Evolutionary conservation across 2,113 vertebrate genomes (phyloP).

Genomic region (Mesitornis unicolor): DNA sequence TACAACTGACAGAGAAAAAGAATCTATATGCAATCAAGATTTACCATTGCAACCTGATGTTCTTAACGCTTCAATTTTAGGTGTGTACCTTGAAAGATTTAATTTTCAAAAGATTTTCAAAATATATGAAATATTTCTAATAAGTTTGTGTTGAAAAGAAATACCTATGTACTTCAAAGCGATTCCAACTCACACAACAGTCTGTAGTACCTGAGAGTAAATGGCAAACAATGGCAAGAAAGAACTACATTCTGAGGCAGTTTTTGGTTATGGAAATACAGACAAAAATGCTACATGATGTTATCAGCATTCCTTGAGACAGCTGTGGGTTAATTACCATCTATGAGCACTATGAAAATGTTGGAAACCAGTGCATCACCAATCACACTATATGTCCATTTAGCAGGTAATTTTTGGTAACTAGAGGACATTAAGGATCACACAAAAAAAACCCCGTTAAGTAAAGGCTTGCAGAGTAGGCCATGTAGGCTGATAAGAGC

Average conservation of each 20-base stretch:
- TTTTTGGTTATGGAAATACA: background rate
- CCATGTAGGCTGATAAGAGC: background rate
- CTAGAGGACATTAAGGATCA: background rate
- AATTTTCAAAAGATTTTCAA: background rate
- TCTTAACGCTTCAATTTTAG: background rate
- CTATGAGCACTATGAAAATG: background rate
- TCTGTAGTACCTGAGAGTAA: background rate
- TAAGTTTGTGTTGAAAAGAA: background rate
- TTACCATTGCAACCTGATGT: background rate
- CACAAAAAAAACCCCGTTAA: background rate
- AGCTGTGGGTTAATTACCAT: background rate
- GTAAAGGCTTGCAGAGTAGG: background rate
- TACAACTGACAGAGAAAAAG: background rate
- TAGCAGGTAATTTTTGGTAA: background rate
- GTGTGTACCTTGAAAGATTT: background rate
- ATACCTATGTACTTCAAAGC: background rate
- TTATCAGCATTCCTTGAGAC: background rate
- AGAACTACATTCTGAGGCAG: background rate
- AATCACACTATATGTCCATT: background rate
- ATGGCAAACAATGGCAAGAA: background rate
- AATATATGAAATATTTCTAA: background rate
- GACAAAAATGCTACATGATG: background rate
- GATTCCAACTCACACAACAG: background rate
- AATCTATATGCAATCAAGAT: background rate
- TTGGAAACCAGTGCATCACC: background rate